phyloP scores from a whole-genome alignment of 2,888 invertebrate genomes.

The Odontocerum albicorne region DNA sequence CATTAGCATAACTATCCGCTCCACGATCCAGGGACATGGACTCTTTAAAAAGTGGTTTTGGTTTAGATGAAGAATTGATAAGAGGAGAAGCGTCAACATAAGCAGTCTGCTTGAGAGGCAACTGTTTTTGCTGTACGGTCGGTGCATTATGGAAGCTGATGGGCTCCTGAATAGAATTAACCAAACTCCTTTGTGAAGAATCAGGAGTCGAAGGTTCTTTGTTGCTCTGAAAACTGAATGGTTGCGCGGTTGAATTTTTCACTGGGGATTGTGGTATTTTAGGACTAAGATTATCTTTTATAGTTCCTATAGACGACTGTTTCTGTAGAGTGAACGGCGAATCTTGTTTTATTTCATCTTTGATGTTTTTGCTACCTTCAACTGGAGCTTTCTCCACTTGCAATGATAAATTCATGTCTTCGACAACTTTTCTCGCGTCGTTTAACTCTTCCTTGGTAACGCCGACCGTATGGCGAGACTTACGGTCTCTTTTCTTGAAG shows the following conservation, averaged over 20 bases:
- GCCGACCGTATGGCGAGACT: conserved; percentile 78
- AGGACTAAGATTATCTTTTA: conserved; percentile 2
- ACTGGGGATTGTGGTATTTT: conserved; percentile 39
- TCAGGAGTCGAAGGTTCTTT: neutral
- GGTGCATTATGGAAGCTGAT: conserved; percentile 45
- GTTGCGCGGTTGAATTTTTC: conserved; percentile 48
- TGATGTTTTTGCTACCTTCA: conserved; percentile 35
- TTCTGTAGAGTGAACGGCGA: conserved; percentile 46
- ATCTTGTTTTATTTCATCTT: conserved; percentile 38
- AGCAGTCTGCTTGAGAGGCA: conserved; percentile 44
- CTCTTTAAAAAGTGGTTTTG: conserved; percentile 21
- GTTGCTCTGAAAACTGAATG: conserved; percentile 40
- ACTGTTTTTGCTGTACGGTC: conserved; percentile 42
- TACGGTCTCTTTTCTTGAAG: conserved; percentile 60
- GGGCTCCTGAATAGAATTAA: conserved; percentile 7
- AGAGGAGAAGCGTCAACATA: conserved; percentile 43
- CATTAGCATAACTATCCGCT: conserved; percentile 14
- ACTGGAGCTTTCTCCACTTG: conserved; percentile 35
- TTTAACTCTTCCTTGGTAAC: conserved; percentile 81
- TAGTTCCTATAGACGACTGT: conserved; percentile 51
- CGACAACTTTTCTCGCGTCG: conserved; percentile 74
- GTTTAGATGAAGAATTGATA: conserved; percentile 10
- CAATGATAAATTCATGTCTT: conserved; percentile 59
- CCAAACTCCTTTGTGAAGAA: neutral
- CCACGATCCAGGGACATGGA: conserved; percentile 28